A percentile compares a stretch with the other conserved stretches of the same genome.
phyloP scores from a whole-genome alignment of 2,113 vertebrate genomes.

The human (Homo sapiens) region DNA sequence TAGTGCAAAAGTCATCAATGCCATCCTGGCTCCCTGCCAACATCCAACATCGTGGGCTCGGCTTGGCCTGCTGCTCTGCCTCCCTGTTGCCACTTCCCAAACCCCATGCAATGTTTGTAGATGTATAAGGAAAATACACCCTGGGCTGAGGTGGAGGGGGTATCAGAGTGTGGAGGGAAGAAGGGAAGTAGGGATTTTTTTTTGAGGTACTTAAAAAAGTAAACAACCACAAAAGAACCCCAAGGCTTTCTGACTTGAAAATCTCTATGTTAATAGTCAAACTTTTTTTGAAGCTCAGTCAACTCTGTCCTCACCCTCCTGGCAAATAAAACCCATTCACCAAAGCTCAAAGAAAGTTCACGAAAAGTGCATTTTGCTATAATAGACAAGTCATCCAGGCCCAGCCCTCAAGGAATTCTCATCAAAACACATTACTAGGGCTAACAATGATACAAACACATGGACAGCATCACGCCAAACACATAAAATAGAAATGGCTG shows the following conservation, averaged over 20 bases:
- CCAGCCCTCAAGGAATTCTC: neutral
- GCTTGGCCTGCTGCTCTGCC: neutral
- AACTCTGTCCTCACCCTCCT: neutral
- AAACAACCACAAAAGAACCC: neutral
- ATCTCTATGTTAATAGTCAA: slow-evolving; percentile 15
- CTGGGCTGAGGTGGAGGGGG: neutral
- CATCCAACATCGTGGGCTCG: neutral
- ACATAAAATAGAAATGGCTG: slow-evolving; percentile 43
- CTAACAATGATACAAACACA: slow-evolving; percentile 2
- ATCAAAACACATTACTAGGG: neutral
- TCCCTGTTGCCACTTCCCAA: neutral
- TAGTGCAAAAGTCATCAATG: slow-evolving; percentile 43
- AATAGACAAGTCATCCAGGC: neutral
- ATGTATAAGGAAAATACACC: neutral
- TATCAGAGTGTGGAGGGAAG: neutral
- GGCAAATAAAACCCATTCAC: slow-evolving; percentile 7
- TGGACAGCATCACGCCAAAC: neutral
- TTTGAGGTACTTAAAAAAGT: neutral
- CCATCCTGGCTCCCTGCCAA: neutral
- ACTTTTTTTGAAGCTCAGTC: slow-evolving; percentile 5
- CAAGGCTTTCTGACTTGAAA: neutral
- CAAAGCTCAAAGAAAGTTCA: slow-evolving; percentile 26
- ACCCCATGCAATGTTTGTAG: neutral
- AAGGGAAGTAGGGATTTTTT: neutral
- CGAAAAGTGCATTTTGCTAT: slow-evolving; percentile 3